Base-by-base conservation (phyloP, 2,113 vertebrate genomes). In the Phalacrocorax brasilianus region DNA sequence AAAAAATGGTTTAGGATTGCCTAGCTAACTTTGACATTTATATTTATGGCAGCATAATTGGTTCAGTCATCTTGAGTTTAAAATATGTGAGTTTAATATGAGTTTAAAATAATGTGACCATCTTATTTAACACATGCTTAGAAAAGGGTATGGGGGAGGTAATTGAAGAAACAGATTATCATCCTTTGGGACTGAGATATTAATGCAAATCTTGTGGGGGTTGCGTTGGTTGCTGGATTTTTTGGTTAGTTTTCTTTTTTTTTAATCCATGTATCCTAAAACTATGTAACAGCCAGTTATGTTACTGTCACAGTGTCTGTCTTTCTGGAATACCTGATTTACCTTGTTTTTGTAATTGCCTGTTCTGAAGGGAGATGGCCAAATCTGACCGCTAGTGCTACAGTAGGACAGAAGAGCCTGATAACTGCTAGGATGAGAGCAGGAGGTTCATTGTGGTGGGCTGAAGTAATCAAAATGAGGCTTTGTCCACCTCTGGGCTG, bases 11-110 rank as follows among this genome's bases (percentile, higher is more conserved):
- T 84, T 61, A 49, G 45, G 89, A 75, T 85, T 82, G 70, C 56
- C 16, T 87, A 19, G 38, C 18, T 91, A 59, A 61, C 52, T 92
- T 44, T 79, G 78, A 79, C 47, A 58, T 76, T 40, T 88, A 9
- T 66, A 61, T 92, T 88, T 96, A 77, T 86, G 65, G 88, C 38
- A 93, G n/a, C 33, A 40, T 91, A 90, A 67, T 92, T 86, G 71
- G 23, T 88, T 95, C 79, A 56, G 40, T 93, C 65, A 88, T 82
- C 66, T 68, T 27, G 56, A 93, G 81, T 88, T 92, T 83, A 88
- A 96, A 93, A 80, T 85, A 56, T 3, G 44, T 45, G 45, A 45
- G 45, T 45, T 45, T 45, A 45, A 45, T 45, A 44, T 17, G 44
- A 45, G 45, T 45, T 45, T 45, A 45, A 45, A 45, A 45, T 68